Evolutionary conservation across 2,797 vertebrate species (phyloP).

Genomic region (Ibycter americanus): DNA sequence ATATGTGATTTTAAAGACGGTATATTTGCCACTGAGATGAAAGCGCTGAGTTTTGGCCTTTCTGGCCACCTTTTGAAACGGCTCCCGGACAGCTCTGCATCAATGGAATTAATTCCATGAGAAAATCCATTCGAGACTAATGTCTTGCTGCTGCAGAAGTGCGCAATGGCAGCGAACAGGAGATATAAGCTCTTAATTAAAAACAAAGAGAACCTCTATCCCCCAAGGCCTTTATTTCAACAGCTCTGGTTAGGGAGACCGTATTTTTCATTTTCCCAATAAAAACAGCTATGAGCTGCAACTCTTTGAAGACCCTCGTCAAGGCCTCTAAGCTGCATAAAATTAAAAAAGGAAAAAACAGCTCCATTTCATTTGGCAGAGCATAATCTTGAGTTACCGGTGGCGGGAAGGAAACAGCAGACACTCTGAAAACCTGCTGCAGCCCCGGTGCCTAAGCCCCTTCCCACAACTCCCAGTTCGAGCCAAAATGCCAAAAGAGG

Average conservation of each 20-base stretch:
- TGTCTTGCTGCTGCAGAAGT: conserved; percentile 23
- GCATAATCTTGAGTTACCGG: background rate
- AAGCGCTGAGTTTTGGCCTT: conserved; percentile 34
- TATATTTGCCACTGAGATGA: conserved; percentile 28
- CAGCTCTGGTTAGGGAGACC: background rate
- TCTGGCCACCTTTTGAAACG: background rate
- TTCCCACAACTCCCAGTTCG: background rate
- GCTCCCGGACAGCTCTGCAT: conserved; percentile 35
- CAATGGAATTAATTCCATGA: conserved; percentile 39
- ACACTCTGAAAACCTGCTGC: background rate
- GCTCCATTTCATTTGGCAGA: background rate
- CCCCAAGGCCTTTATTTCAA: conserved; percentile 45
- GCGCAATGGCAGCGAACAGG: background rate
- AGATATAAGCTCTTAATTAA: conserved; percentile 55
- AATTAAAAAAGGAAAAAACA: background rate
- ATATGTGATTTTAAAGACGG: background rate
- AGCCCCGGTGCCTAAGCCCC: too few relatives aligned
- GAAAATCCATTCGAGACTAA: background rate
- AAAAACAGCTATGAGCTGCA: background rate
- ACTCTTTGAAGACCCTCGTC: conserved; percentile 28
- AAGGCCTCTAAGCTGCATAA: conserved; percentile 45
- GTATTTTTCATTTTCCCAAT: conserved; percentile 33
- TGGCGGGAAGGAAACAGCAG: background rate
- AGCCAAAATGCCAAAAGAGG: accelerated
- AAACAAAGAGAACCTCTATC: conserved; percentile 59